Percentiles rank a stretch among this genome's conserved stretches.
Evolutionary conservation across 2,888 invertebrate species (phyloP).

Genomic region (Lasioglossum calceatum): DNA sequence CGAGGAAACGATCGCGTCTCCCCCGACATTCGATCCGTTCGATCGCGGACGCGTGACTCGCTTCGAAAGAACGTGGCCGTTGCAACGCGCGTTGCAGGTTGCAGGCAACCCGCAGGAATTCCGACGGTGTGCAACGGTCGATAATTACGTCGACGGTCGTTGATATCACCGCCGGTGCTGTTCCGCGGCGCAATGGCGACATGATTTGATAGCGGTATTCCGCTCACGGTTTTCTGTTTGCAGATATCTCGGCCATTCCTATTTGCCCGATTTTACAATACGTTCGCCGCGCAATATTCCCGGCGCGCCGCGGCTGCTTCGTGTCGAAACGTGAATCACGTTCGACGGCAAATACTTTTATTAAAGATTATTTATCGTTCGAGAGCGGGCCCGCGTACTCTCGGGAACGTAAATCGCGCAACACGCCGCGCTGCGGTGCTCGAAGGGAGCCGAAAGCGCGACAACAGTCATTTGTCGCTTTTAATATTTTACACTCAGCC

Average conservation of each 20-base stretch:
- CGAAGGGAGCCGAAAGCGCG: neutral
- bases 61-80: neutral
- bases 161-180: neutral
- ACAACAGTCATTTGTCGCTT: slow-evolving; percentile 48
- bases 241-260: slow-evolving; percentile 7
- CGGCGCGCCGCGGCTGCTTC: neutral
- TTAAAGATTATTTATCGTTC: slow-evolving; percentile 42
- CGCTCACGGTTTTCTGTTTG: neutral
- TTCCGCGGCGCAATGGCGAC: neutral
- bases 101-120: neutral
- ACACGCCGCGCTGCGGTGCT: neutral
- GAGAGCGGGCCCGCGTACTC: slow-evolving; percentile 6
- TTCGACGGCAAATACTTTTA: slow-evolving; percentile 36
- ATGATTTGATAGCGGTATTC: slow-evolving; percentile 9
- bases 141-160: slow-evolving; percentile 16
- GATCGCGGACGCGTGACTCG: slow-evolving; percentile 6
- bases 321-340: slow-evolving; percentile 37
- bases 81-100: neutral
- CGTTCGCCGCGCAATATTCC: slow-evolving; percentile 12
- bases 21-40: neutral
- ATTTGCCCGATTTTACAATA: slow-evolving; percentile 15
- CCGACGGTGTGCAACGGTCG: neutral
- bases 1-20: neutral
- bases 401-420: neutral
- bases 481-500: slow-evolving; percentile 16